Evolutionary conservation across 2,888 invertebrate species (phyloP).

Genomic region (Parnassius apollo): DNA sequence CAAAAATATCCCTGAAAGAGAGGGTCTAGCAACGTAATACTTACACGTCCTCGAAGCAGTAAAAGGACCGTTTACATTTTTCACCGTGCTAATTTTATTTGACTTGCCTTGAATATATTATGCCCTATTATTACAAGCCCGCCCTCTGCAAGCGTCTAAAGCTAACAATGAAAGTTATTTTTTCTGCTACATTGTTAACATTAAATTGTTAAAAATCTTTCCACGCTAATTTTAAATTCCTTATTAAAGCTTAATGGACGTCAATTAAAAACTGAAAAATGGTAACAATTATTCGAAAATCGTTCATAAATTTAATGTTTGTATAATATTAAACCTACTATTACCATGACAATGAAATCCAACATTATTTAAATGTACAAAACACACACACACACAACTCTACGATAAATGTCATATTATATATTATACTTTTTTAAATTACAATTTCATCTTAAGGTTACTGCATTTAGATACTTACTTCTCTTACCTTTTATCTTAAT

Average conservation of each 20-base stretch:
- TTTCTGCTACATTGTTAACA: slow-evolving; percentile 70
- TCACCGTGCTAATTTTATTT: slow-evolving; percentile 81
- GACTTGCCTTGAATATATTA: slow-evolving; percentile 80
- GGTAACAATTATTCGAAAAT: too few species aligned
- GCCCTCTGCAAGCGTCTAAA: slow-evolving; percentile 68
- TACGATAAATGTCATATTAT: too few species aligned
- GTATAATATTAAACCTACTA: too few species aligned
- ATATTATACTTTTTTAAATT: too few species aligned
- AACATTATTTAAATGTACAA: too few species aligned
- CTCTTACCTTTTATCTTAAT: too few species aligned
- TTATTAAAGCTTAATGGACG: slow-evolving; percentile 41
- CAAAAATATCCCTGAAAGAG: slow-evolving; percentile 47
- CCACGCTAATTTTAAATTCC: slow-evolving; percentile 50
- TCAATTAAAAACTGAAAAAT: neutral
- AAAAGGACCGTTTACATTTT: slow-evolving; percentile 79
- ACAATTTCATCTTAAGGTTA: too few species aligned
- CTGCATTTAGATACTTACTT: too few species aligned
- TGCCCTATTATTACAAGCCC: slow-evolving; percentile 72
- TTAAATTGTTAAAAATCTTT: slow-evolving; percentile 70
- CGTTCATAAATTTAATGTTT: too few species aligned
- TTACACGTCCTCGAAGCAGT: slow-evolving; percentile 72
- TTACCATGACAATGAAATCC: too few species aligned
- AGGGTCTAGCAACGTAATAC: slow-evolving; percentile 56
- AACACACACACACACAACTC: too few species aligned
- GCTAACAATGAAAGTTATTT: slow-evolving; percentile 69